Conservation (phyloP, 2,113 vertebrate genomes). For the Sterna hirundo region DNA sequence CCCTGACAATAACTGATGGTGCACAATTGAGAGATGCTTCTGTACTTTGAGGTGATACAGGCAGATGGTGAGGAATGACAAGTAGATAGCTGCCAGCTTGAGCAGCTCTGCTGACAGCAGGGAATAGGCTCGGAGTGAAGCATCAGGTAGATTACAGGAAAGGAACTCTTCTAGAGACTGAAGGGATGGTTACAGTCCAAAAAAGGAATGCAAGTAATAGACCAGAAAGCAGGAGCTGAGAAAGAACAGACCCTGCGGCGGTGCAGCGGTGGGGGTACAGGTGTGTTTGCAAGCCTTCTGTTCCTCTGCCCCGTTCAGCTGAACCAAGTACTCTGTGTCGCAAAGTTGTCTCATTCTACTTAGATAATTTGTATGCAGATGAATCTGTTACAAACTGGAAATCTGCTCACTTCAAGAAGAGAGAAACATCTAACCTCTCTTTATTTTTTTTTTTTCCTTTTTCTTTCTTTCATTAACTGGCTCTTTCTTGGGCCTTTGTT, state of each 20-base stretch:
- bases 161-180: not conserved
- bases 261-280: rapidly evolving
- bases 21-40: not conserved
- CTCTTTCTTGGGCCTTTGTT: not conserved
- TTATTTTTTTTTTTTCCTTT: rapidly evolving
- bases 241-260: rapidly evolving
- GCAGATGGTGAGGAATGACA: slow-evolving; percentile 17
- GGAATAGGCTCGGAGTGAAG: not conserved
- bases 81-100: not conserved
- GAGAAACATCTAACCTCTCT: not conserved
- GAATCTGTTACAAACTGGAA: not conserved
- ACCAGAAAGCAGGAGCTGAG: not conserved
- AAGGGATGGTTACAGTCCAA: not conserved
- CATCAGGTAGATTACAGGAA: not conserved
- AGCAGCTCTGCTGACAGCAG: not conserved
- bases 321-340: rapidly evolving
- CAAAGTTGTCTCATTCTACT: not conserved
- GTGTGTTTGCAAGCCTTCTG: not conserved
- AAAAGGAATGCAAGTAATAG: not conserved
- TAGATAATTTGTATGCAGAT: not conserved
- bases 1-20: not conserved
- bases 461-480: not conserved
- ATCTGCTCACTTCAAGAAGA: not conserved
- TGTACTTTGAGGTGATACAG: not conserved
- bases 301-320: not conserved